Evolutionary conservation across 2,888 invertebrate species (phyloP).

Genomic region (Drosophila cognata): DNA sequence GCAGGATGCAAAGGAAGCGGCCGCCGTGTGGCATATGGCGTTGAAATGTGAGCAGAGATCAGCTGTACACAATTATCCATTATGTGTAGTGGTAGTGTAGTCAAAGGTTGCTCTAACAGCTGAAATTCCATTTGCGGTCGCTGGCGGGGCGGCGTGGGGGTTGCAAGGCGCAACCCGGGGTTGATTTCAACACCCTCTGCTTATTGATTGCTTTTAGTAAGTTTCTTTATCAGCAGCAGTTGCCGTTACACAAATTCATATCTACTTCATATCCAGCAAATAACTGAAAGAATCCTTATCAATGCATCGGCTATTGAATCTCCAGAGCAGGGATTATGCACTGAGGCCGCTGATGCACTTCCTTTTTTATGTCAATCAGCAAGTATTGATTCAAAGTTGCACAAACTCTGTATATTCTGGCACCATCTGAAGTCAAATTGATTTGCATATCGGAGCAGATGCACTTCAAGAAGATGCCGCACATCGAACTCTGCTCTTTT

Average conservation of each 20-base stretch:
- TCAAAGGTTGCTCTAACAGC: slow-evolving; percentile 13
- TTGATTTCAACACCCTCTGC: not conserved
- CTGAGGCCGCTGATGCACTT: not conserved
- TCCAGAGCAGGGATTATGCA: not conserved
- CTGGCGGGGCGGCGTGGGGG: not conserved
- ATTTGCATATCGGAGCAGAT: not conserved
- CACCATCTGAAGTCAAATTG: not conserved
- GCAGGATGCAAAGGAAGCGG: slow-evolving; percentile 2
- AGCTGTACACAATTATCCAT: slow-evolving; percentile 35
- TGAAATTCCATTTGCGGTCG: slow-evolving; percentile 15
- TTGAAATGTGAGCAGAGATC: slow-evolving; percentile 44
- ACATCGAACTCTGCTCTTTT: not conserved
- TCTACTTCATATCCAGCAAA: not conserved
- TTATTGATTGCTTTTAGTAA: slow-evolving; percentile 2
- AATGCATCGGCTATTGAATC: not conserved
- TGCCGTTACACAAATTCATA: not conserved
- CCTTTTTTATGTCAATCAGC: not conserved
- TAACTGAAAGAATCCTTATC: not conserved
- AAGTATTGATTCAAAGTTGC: too few relatives aligned
- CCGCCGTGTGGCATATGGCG: slow-evolving; percentile 47
- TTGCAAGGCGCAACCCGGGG: not conserved
- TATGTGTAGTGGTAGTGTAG: not conserved
- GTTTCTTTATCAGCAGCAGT: slow-evolving; percentile 1
- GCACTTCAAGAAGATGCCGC: not conserved
- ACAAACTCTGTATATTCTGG: not conserved